Evolutionary conservation across 1,140 invertebrate species (phyloP), one percentile per base, ranked within the genome.

Genomic region (Drosophila setifemur): DNA sequence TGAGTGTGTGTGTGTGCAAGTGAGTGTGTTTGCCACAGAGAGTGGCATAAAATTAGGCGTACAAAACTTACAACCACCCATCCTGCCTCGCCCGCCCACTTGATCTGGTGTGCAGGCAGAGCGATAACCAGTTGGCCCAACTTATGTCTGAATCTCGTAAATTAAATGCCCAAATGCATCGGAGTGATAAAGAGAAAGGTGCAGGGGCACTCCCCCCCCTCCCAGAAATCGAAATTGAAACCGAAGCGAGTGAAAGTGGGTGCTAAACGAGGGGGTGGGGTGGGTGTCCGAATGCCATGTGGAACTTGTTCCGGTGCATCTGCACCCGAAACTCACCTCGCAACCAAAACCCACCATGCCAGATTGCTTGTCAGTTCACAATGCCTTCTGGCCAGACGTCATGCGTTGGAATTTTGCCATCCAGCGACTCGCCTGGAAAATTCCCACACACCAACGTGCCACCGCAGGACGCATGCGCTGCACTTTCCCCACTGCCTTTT

Each of bases 391-490:
- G 28, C 29, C 42, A 72, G 52, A 50, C 64, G 79, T 69, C 81
- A 86, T 86, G 81, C 81, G 81, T 86, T 86, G 81, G 81, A 86
- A 86, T 66, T 58, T n/a, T 25, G 58, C 31, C 40, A 49, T 50
- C 28, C 44, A 18, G 11, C 35, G 35, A 54, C 29, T 55, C 11
- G 25, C 29, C 39, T 72, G 81, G 72, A 86, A 76, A 42, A 45
- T 79, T 85, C 61, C 81, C 75, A 79, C 60, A 71, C 66, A 74
- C 68, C 49, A 60, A 43, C 12, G 48, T 33, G 49, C 9, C 48
- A 11, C 3, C 9, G 8, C 21, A 48, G n/a, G 7, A 28, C 74
- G 81, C 81, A 81, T 72, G 75, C 81, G 81, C 74, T 53, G 48
- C 31, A 11, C 5, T 29, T 40, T 8, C 12, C 14, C 8, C 9